Conservation (phyloP, 35 echinoderm and acorn worm species). For the Ophiothrix spiculata region DNA sequence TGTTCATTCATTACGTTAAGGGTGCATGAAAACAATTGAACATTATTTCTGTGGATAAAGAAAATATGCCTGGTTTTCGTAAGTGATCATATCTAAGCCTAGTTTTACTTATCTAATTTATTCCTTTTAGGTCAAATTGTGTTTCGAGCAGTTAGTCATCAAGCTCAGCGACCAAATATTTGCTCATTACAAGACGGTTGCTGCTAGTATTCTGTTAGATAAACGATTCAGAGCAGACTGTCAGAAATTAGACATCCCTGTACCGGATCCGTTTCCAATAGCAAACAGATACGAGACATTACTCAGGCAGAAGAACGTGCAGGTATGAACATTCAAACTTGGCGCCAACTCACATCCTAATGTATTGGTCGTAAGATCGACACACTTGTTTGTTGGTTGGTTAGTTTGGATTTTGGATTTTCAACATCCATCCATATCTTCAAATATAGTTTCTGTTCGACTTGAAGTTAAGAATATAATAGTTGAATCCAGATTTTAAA, state of each 20-base stretch:
- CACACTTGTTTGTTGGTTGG: not conserved
- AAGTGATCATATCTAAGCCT: not conserved
- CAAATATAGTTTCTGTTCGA: not conserved
- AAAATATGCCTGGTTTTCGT: not conserved
- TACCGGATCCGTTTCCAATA: slow-evolving; percentile 15
- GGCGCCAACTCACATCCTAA: not conserved
- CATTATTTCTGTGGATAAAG: not conserved
- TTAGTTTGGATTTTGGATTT: not conserved
- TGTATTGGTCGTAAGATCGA: not conserved
- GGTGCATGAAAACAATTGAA: not conserved
- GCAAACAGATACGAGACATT: slow-evolving; percentile 53
- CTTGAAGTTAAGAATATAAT: not conserved
- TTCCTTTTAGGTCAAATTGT: slow-evolving; percentile 55
- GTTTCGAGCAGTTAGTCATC: slow-evolving; percentile 71
- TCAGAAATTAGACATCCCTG: slow-evolving; percentile 43
- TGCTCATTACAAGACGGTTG: slow-evolving; percentile 64
- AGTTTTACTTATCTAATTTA: not conserved
- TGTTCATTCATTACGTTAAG: not conserved
- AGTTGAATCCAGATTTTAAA: not conserved
- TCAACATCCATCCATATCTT: not conserved
- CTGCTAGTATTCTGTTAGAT: slow-evolving; percentile 56
- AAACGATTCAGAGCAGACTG: slow-evolving; percentile 52
- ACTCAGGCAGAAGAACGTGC: slow-evolving; percentile 47
- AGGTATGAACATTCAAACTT: not conserved
- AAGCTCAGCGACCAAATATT: slow-evolving; percentile 73